These are phyloP conservation scores for Amitus sp. DNA, from an alignment of 2,888 invertebrate species.

Conservation along the genomic window DNA sequence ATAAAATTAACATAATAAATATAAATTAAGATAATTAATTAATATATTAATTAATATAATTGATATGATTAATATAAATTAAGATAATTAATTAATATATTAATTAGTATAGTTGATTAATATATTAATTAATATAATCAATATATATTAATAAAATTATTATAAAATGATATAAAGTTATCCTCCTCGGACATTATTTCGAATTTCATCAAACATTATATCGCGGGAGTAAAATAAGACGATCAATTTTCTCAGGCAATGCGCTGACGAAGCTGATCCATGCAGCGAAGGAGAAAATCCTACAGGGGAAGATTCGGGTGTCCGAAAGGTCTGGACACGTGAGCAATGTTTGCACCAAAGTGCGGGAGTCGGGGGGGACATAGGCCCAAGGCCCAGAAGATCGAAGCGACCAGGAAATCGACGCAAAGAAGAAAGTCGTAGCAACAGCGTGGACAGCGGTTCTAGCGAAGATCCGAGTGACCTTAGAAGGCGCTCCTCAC, in stretches of 20 bases:
- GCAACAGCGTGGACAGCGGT: constrained; percentile 67
- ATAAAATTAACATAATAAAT: no score
- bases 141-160: no score
- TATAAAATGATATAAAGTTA: no score
- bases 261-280: constrained; percentile 58
- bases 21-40: no score
- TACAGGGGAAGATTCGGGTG: constrained; percentile 53
- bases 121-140: no score
- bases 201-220: no score
- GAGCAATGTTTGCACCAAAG: constrained; percentile 72
- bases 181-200: no score
- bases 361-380: constrained; percentile 68
- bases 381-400: constrained; percentile 69
- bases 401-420: constrained; percentile 63
- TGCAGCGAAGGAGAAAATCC: constrained; percentile 61
- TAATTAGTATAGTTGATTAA: no score
- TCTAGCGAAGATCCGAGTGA: constrained; percentile 63
- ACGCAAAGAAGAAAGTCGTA: constrained; percentile 66
- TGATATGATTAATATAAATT: no score
- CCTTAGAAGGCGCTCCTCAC: constrained; percentile 71
- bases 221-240: no score
- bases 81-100: no score
- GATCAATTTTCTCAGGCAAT: constrained; percentile 51
- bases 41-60: no score
- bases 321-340: constrained; percentile 67